Conservation (phyloP, 2,113 vertebrate genomes). For the Mirounga angustirostris region DNA sequence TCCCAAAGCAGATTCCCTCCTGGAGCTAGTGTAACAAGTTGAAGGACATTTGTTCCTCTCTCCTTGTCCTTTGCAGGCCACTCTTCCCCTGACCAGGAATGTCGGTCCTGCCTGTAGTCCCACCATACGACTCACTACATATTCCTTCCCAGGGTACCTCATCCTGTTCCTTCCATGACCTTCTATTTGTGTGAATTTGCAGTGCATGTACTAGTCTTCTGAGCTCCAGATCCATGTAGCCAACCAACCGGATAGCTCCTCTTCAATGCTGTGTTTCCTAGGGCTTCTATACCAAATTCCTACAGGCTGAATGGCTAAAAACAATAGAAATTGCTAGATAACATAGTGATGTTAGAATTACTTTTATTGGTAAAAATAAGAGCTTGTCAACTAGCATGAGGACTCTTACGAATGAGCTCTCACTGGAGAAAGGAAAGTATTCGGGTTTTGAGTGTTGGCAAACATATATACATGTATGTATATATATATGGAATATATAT, state of each 20-base stretch:
- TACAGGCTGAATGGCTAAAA: neutral
- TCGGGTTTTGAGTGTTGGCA: neutral
- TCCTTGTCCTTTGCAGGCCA: neutral
- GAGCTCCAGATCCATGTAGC: neutral
- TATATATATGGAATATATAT: too few relatives aligned
- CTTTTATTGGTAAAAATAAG: neutral
- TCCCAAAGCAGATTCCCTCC: neutral
- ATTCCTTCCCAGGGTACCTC: neutral
- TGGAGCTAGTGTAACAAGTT: too few relatives aligned
- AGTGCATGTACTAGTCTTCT: neutral
- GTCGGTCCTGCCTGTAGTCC: neutral
- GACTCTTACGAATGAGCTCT: too few relatives aligned
- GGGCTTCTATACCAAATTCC: neutral
- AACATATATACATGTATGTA: neutral
- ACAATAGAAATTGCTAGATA: neutral
- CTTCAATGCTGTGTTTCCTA: neutral
- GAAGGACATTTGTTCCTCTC: neutral
- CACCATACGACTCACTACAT: accelerated
- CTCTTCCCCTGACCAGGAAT: neutral
- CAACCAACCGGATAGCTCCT: neutral
- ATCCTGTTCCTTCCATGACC: neutral
- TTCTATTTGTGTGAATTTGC: neutral
- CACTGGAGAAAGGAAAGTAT: neutral
- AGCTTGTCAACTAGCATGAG: neutral
- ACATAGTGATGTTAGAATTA: neutral